Percentiles rank a stretch among this genome's conserved stretches.
These are phyloP conservation scores for Gallinago undulata DNA, from an alignment of 2,113 vertebrate species.

Conservation along the genomic window DNA sequence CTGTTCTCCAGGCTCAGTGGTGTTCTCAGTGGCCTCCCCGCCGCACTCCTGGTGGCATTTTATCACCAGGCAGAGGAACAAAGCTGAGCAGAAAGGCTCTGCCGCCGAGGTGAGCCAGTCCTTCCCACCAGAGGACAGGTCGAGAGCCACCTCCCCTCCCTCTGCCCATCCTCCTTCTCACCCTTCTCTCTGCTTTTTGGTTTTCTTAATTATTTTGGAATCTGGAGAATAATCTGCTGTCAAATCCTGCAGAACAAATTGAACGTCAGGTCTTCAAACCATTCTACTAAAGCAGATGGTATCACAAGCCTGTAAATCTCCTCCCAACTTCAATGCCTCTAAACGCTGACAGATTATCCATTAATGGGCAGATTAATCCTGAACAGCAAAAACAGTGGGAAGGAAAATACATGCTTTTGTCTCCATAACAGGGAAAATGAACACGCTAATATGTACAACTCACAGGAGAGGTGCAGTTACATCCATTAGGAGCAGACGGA, in stretches of 20 bases:
- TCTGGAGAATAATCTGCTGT: constrained; percentile 79
- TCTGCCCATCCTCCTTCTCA: not conserved
- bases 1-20: not conserved
- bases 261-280: constrained; percentile 80
- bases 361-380: constrained; percentile 81
- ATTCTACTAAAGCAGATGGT: constrained; percentile 79
- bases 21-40: not conserved
- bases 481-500: not conserved
- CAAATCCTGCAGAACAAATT: constrained; percentile 81
- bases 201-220: constrained; percentile 84
- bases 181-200: constrained; percentile 38
- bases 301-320: constrained; percentile 79
- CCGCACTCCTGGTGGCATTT: not conserved
- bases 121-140: not conserved
- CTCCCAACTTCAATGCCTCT: constrained; percentile 77
- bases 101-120: not conserved
- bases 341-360: constrained; percentile 81
- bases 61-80: not conserved
- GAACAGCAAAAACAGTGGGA: constrained; percentile 57
- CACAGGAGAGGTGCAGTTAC: constrained; percentile 36
- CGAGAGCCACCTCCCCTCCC: not conserved
- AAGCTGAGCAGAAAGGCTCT: not conserved
- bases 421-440: constrained; percentile 32
- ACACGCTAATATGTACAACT: not conserved
- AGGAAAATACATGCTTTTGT: constrained; percentile 66